phyloP scores from a whole-genome alignment of 2,113 vertebrate species.

The Opisthocomus hoazin region DNA sequence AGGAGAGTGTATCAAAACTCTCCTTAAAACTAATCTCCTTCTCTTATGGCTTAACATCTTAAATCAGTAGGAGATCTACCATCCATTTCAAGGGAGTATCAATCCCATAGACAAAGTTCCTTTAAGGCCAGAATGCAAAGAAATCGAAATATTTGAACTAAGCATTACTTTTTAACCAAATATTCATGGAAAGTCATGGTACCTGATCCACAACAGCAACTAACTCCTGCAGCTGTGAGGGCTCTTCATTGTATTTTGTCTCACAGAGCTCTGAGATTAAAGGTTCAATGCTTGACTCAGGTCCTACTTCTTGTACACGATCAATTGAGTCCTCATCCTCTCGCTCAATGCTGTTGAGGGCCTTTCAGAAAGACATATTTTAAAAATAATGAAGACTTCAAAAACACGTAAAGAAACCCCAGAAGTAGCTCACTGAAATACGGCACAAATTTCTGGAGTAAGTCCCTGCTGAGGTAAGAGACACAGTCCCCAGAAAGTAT shows the following conservation, averaged over 20 bases:
- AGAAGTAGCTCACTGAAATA: background rate
- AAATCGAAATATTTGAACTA: background rate
- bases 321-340: slow-evolving; percentile 55
- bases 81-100: background rate
- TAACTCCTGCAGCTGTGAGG: slow-evolving; percentile 81
- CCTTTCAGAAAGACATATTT: slow-evolving; percentile 63
- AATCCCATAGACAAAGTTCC: background rate
- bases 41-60: background rate
- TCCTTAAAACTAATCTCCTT: background rate
- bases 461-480: background rate
- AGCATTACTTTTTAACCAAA: background rate
- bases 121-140: background rate
- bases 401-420: background rate
- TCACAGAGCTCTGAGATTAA: slow-evolving; percentile 40
- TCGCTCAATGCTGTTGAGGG: slow-evolving; percentile 85
- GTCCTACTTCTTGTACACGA: background rate
- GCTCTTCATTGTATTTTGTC: slow-evolving; percentile 68
- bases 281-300: slow-evolving; percentile 26
- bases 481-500: background rate
- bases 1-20: background rate
- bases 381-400: background rate
- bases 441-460: background rate
- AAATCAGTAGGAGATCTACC: background rate
- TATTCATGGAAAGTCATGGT: background rate
- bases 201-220: slow-evolving; percentile 90